Evolutionary conservation across 2,113 vertebrate genomes (phyloP), one percentile per base, ranked within the genome.

Genomic region (Peromyscus polionotus): DNA sequence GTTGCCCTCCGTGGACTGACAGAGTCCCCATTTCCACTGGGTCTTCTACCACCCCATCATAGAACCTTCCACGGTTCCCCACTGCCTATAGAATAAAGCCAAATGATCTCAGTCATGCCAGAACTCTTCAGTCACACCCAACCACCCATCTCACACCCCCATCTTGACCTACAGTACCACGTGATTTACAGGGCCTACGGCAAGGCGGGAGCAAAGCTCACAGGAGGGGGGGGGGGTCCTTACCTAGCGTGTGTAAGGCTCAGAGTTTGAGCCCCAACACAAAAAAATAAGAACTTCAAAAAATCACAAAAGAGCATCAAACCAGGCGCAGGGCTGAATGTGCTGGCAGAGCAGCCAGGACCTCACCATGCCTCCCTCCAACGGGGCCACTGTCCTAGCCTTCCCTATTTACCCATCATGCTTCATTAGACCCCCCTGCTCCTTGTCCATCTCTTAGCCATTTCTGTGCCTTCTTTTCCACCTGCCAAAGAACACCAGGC

Each of bases 291-390:
- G n/a, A 72, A n/a, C 61, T 13, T 59, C 20, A 72, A 51, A 33
- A 63, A 33, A 63, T 19, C 59, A 67, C 20, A 20, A 39, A 33
- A 59, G 73, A 87, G 45, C 61, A 68, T 42, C 67, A 42, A 11
- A 16, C 17, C 48, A 51, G 42, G 59, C 1, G 31, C 19, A 54
- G 45, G 81, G 79, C 45, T 22, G 1, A 12, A 3, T 5, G 26
- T 4, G 5, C n/a, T 14, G 5, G 19, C 54, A 22, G 57, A 1
- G 7, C n/a, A 36, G 83, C 9, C 0, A 3, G 28, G 39, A 2
- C 26, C 14, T 54, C 7, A 13, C 48, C 1, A 0, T 0, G 0
- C 24, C 24, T 51, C 65, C 88, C 57, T 39, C 57, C 42, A 24
- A 13, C 86, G 65, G 57, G 0, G 16, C 48, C 31, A 51, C 51